A percentile compares a stretch with the other conserved stretches of the same genome.
Conservation (phyloP, 2,113 vertebrate genomes). For the Phoxinus phoxinus region DNA sequence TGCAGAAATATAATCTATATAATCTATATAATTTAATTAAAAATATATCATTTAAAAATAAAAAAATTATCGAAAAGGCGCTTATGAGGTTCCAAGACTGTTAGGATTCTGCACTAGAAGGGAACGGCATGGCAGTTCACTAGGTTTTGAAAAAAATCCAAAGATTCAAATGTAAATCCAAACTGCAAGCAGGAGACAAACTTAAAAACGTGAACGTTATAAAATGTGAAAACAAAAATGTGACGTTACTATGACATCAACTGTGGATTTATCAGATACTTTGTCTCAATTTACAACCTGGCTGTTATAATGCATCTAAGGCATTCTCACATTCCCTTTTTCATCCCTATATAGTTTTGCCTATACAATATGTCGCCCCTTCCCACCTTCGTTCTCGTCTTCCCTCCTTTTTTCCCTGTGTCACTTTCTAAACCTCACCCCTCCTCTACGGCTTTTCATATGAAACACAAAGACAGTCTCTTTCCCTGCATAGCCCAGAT, state of each 20-base stretch:
- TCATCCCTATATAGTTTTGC: background rate
- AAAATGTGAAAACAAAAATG: background rate
- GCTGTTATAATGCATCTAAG: background rate
- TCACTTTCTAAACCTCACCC: slow-evolving; percentile 23
- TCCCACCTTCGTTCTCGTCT: background rate
- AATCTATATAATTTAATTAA: no score
- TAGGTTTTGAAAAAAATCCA: no score
- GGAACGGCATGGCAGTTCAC: no score
- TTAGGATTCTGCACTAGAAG: no score
- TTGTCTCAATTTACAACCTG: background rate
- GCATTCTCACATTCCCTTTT: background rate
- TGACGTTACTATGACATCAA: background rate
- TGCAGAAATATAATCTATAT: no score
- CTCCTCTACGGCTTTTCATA: background rate
- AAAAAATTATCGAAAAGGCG: no score
- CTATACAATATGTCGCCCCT: no score
- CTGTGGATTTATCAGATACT: background rate
- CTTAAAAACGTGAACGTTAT: no score
- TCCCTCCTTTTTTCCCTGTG: background rate
- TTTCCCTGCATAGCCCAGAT: background rate
- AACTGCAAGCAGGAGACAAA: background rate
- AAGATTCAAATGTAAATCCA: background rate
- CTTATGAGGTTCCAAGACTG: no score
- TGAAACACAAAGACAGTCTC: slow-evolving; percentile 22
- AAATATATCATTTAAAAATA: no score